Evolutionary conservation across 2,797 vertebrate genomes (phyloP), one percentile per base, ranked within the genome.

Genomic region (Petrocephalus sullivani): DNA sequence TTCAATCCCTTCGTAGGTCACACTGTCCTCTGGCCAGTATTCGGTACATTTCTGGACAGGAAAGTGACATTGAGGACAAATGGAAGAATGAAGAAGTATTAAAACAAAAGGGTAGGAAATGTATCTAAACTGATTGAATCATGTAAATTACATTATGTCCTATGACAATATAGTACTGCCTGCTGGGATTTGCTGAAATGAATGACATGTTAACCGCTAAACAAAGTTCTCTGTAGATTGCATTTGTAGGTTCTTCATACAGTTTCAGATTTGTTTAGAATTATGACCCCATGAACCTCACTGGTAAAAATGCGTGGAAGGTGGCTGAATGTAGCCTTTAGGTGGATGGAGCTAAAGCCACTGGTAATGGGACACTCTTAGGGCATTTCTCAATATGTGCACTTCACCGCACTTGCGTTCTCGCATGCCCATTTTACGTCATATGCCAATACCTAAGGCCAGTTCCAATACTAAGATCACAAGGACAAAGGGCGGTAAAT

Each of bases 21-120:
- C 97, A 90, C 95, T 96, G 87, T 98, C 96, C 93, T 99, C 98
- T 0, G 98, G 98, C 98, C 98, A 99, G 87, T 99, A 99, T 92
- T 99, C 98, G 21, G 98, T 98, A 93, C 98, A 99, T 96, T 99
- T 99, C 98, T 99, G 92, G 21, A 75, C 37, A 88, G 49, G 49
- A 8, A 14, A 7, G 16, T 67, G 28, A 33, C 3, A 9, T 67
- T 64, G 61, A 67, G 12, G 61, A 33, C 23, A 67, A 67, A 46
- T 9, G 41, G 71, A 37, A 78, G 19, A 41, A 78, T 46, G 37
- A 46, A 78, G 41, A 46, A 14, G 71, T 8, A 78, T 78, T n/a
- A 23, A 78, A 37, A 78, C 71, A 78, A 16, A 46, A 78, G 16
- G 19, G 12, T 75, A 46, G 71, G 41, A 6, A 46, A 41, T 78